These are phyloP conservation scores for Episyrphus balteatus DNA, from an alignment of 1,140 invertebrate species.

Conservation along the genomic window DNA sequence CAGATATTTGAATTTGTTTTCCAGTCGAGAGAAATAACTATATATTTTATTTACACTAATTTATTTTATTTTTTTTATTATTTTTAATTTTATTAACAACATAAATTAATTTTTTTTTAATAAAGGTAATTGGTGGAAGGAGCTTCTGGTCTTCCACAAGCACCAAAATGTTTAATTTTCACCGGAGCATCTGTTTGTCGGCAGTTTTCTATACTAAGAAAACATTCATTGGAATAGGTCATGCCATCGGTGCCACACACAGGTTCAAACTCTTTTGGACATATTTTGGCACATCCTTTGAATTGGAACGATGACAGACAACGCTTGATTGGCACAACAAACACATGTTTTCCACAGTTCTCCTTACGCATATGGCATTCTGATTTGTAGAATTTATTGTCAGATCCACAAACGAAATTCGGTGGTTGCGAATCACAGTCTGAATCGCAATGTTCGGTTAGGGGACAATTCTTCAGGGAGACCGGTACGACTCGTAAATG, in stretches of 20 bases:
- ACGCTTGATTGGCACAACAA: constrained; percentile 72
- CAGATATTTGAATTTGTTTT: too few relatives aligned
- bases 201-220: constrained; percentile 82
- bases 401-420: constrained; percentile 81
- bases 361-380: constrained; percentile 86
- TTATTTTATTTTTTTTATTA: constrained; percentile 1
- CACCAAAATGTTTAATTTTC: constrained; percentile 29
- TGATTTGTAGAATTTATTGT: constrained; percentile 83
- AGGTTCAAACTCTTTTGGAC: constrained; percentile 73
- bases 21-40: too few relatives aligned
- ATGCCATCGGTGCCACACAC: constrained; percentile 81
- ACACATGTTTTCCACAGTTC: constrained; percentile 85
- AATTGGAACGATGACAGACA: constrained; percentile 74
- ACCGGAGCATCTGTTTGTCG: constrained; percentile 47
- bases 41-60: too few relatives aligned
- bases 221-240: constrained; percentile 87
- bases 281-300: constrained; percentile 74
- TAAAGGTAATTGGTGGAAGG: constrained; percentile 35
- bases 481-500: constrained; percentile 72
- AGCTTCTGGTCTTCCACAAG: constrained; percentile 32
- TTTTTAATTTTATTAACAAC: neutral
- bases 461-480: constrained; percentile 65
- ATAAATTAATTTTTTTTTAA: constrained; percentile 7
- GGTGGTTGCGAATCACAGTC: constrained; percentile 54
- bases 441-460: constrained; percentile 68